Base-by-base conservation (phyloP, 2,888 invertebrate genomes). In the Apotomis betuletana region DNA sequence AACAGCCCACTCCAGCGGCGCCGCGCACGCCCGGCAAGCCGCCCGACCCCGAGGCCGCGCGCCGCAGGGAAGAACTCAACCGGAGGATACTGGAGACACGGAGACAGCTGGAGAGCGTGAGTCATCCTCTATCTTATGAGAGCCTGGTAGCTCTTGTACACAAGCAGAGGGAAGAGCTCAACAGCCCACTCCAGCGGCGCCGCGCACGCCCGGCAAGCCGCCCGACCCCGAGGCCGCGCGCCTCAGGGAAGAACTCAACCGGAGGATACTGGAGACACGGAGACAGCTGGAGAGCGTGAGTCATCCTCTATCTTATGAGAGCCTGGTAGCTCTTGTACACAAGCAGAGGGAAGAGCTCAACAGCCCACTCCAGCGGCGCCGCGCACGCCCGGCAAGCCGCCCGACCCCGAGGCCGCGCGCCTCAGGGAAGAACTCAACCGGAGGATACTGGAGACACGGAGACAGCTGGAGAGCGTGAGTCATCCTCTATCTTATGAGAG, bases 251-350 rank as follows among this genome's bases (percentile, higher is more conserved):
- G 44, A 44, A 8, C 44, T 44, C 44, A 44, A 44, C 8, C 3
- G 44, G 44, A 85, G 70, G 76, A 91, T 91, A 72, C 95, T 97
- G 82, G 97, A 98, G 90, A 97, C 97, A 0, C 95, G 97, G 83
- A 94, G 96, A 77, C 97, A 97, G 88, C 89, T 98, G 75, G 97
- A 98, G 92, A 98, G 96, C 85, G 98, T 98, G 87, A 95, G 96
- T 94, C 3, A 44, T 44, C 44, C 0, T 6, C 5, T 8, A 44
- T 44, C 54, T 60, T 5, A 12, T 70, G 72, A 12, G 44, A 41
- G 65, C 67, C 65, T 55, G 55, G 27, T 27, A 55, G 15, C 10
- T 55, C 0, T 27, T 0, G 27, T 27, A 27, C 27, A 27, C 2
- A 2, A 27, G 2, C 27, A 2, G 27, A 2, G 27, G 27, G 96